These are phyloP conservation scores for Drosophila percnosoma DNA, from an alignment of 2,888 invertebrate genomes.

Conservation along the genomic window DNA sequence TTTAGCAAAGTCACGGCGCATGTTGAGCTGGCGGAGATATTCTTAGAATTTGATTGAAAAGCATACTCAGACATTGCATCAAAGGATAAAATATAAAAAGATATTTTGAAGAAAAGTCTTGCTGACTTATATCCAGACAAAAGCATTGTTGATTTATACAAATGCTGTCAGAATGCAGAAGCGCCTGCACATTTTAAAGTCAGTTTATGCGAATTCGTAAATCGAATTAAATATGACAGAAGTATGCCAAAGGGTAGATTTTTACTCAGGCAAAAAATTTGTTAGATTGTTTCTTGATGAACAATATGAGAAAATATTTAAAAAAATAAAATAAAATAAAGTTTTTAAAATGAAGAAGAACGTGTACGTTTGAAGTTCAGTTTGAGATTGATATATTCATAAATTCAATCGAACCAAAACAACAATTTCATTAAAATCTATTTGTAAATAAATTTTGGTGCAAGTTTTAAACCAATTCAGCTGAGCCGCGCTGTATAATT, in stretches of 20 bases:
- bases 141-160: neutral
- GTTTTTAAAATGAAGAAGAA: neutral
- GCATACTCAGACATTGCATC: neutral
- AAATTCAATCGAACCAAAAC: neutral
- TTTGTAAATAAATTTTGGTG: neutral
- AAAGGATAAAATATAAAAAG: neutral
- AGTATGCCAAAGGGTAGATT: neutral
- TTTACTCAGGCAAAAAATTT: neutral
- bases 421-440: neutral
- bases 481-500: neutral
- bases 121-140: neutral
- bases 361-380: rapidly evolving
- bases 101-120: neutral
- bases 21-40: slow-evolving; percentile 19
- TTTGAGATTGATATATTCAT: neutral
- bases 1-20: slow-evolving; percentile 12
- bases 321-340: neutral
- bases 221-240: neutral
- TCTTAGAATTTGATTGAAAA: neutral
- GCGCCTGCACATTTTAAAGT: neutral
- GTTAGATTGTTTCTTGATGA: neutral
- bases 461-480: neutral
- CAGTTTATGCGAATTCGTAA: neutral
- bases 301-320: neutral
- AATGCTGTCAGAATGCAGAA: neutral